phyloP scores from a whole-genome alignment of 2,888 invertebrate genomes.

The Acanthosepion pharaonis region DNA sequence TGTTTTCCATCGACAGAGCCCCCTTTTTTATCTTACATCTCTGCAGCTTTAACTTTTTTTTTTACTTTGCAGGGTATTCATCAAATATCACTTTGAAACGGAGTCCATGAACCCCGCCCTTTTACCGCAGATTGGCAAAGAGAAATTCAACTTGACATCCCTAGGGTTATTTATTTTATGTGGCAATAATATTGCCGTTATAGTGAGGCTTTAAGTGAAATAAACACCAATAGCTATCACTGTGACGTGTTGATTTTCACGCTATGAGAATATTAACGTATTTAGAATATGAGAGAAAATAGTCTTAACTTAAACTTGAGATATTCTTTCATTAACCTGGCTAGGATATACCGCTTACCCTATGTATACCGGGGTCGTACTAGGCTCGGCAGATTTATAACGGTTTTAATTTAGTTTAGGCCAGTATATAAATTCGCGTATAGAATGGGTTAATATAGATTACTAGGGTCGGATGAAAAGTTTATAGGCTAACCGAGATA shows the following conservation, averaged over 20 bases:
- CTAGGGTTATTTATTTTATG: background rate
- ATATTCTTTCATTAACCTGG: too few relatives aligned
- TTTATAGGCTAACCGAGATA: too few relatives aligned
- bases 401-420: too few relatives aligned
- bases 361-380: too few relatives aligned
- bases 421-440: too few relatives aligned
- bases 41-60: background rate
- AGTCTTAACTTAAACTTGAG: too few relatives aligned
- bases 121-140: background rate
- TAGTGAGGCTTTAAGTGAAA: background rate
- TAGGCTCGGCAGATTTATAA: too few relatives aligned
- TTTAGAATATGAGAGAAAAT: background rate
- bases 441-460: too few relatives aligned
- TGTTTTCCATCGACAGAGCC: background rate
- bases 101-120: background rate
- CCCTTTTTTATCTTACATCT: background rate
- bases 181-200: background rate
- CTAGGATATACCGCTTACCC: too few relatives aligned
- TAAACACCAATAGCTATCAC: background rate
- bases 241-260: background rate
- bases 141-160: background rate
- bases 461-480: too few relatives aligned
- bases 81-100: constrained; percentile 1
- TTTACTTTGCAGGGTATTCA: background rate
- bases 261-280: background rate